phyloP scores from a whole-genome alignment of 30 jellyfish, hydroid and myxozoan species.

The Aurelia aurita complex sp. Pacific region DNA sequence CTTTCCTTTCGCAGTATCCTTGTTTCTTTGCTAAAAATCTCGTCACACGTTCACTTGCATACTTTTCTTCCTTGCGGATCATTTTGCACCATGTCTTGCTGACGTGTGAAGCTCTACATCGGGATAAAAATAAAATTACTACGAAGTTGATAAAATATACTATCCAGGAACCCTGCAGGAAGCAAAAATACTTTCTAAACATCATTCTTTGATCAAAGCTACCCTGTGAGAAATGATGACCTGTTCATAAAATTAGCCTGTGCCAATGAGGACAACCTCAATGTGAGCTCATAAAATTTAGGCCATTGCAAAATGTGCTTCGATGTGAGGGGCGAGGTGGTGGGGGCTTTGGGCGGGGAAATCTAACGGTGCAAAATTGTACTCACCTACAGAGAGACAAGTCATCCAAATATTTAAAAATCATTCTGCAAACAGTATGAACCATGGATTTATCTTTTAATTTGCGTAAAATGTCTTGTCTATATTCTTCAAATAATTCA shows the following conservation, averaged over 20 bases:
- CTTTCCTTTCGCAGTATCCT: conserved; percentile 6
- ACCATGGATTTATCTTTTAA: conserved; percentile 11
- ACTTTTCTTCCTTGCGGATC: conserved; percentile 1
- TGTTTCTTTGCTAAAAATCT: conserved; percentile 21
- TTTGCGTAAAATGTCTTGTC: conserved; percentile 25
- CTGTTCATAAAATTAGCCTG: too few species aligned
- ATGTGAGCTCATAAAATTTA: too few species aligned
- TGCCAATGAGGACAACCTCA: too few species aligned
- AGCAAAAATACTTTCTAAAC: not conserved
- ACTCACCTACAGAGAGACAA: conserved; percentile 59
- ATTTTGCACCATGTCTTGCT: conserved; percentile 46
- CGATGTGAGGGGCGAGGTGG: too few species aligned
- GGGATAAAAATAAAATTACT: not conserved
- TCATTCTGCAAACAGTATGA: conserved; percentile 42
- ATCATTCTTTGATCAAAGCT: not conserved
- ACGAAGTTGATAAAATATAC: not conserved
- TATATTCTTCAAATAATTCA: conserved; percentile 32
- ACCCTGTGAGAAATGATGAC: not conserved
- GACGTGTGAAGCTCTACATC: conserved; percentile 45
- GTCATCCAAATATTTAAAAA: conserved; percentile 45
- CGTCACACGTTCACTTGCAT: conserved; percentile 10
- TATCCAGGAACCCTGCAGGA: too few species aligned
- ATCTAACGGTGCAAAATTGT: not conserved
- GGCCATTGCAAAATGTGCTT: too few species aligned
- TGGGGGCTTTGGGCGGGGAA: too few species aligned